Evolutionary conservation across 1,140 invertebrate species (phyloP).

Genomic region (Calliopsis andreniformis): DNA sequence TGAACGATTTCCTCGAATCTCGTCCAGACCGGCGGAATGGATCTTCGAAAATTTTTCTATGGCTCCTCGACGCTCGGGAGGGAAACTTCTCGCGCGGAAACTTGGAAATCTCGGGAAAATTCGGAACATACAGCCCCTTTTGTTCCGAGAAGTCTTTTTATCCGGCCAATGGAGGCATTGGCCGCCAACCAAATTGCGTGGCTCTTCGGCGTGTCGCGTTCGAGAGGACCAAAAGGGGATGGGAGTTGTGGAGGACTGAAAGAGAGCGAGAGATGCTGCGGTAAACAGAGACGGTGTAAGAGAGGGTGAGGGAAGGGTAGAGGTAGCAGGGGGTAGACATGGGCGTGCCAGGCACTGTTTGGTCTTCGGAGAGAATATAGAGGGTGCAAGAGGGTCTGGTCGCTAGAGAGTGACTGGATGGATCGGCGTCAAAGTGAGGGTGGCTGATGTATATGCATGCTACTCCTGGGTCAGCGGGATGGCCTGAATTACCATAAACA

Average conservation of each 20-base stretch:
- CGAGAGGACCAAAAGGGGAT: conserved; percentile 23
- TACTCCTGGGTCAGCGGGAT: conserved; percentile 69
- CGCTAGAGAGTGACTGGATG: conserved; percentile 46
- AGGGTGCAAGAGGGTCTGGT: conserved; percentile 44
- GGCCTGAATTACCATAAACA: conserved; percentile 74
- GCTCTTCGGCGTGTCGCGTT: conserved; percentile 47
- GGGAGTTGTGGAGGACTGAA: background rate
- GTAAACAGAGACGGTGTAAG: background rate
- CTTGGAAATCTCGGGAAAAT: background rate
- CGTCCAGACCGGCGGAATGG: background rate
- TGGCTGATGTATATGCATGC: conserved; percentile 74
- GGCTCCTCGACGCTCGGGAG: background rate
- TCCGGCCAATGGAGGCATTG: conserved; percentile 46
- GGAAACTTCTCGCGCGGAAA: background rate
- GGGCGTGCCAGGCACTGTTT: conserved; percentile 57
- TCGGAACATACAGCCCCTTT: conserved; percentile 3
- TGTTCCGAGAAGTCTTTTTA: conserved; percentile 39
- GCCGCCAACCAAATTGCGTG: conserved; percentile 62
- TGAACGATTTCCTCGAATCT: background rate
- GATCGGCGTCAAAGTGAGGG: conserved; percentile 71
- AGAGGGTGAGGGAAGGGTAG: conserved; percentile 26
- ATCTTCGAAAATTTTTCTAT: background rate
- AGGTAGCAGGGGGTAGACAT: conserved; percentile 45
- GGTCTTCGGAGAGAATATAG: conserved; percentile 52
- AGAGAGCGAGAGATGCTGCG: background rate